A percentile compares a stretch with the other conserved stretches of the same genome.
These are phyloP conservation scores for Cephus pulcher DNA, from an alignment of 2,888 invertebrate species.

Conservation along the genomic window DNA sequence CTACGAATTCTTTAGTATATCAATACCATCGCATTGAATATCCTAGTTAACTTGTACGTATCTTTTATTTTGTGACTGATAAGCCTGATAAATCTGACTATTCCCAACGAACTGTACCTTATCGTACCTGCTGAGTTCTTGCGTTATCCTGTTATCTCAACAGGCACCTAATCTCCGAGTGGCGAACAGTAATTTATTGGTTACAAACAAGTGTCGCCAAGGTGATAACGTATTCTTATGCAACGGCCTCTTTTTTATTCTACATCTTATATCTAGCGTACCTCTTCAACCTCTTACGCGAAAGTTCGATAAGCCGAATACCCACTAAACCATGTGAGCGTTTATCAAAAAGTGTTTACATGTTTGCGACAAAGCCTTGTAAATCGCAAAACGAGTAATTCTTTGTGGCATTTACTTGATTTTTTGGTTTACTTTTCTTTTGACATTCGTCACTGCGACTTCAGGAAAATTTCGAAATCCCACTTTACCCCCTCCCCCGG, in stretches of 20 bases:
- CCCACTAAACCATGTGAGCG: too few relatives aligned
- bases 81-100: slow-evolving; percentile 25
- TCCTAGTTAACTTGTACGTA: background rate
- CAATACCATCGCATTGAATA: background rate
- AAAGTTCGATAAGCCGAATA: too few relatives aligned
- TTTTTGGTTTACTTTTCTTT: background rate
- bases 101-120: slow-evolving; percentile 37
- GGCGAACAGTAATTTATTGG: background rate
- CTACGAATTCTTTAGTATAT: background rate
- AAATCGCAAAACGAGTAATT: background rate
- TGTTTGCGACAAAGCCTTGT: background rate
- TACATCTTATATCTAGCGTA: background rate
- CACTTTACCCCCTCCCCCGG: background rate
- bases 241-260: background rate
- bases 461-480: background rate
- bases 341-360: background rate
- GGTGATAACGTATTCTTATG: background rate
- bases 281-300: too few relatives aligned
- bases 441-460: background rate
- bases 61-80: slow-evolving; percentile 18
- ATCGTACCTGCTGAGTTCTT: background rate
- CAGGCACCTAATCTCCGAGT: background rate
- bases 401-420: background rate
- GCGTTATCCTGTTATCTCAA: background rate
- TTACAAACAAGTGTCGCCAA: background rate